Evolutionary conservation across 1,140 invertebrate species (phyloP).

Genomic region (Diorhabda sublineata): DNA sequence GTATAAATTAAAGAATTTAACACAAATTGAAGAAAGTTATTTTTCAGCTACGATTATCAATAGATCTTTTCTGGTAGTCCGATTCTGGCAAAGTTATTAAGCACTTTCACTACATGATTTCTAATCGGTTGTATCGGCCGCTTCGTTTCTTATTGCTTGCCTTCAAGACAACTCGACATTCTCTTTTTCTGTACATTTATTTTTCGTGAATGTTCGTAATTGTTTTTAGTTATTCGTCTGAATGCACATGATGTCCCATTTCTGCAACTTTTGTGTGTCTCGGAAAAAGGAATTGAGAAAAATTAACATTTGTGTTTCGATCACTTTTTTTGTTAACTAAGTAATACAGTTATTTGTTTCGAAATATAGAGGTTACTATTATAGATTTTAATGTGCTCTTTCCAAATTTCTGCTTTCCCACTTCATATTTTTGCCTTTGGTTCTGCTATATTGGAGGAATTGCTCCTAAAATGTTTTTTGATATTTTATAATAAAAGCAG

Average conservation of each 20-base stretch:
- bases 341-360: no score
- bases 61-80: background rate
- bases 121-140: slow-evolving; percentile 11
- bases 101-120: slow-evolving; percentile 13
- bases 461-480: slow-evolving; percentile 10
- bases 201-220: no score
- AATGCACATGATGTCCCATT: no score
- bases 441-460: slow-evolving; percentile 5
- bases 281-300: no score
- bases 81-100: background rate
- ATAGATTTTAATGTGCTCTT: slow-evolving; percentile 1
- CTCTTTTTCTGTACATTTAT: slow-evolving; percentile 7
- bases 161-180: slow-evolving; percentile 10
- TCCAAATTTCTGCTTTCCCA: background rate
- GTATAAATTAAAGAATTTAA: no score
- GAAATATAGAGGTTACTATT: background rate
- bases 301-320: no score
- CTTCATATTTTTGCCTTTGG: background rate
- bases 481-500: background rate
- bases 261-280: no score
- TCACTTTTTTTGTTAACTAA: no score
- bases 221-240: no score
- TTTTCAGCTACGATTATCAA: no score
- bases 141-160: slow-evolving; percentile 4
- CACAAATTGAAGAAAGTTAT: no score